phyloP scores from a whole-genome alignment of 2,113 vertebrate species.

The Sminthopsis crassicaudata region DNA sequence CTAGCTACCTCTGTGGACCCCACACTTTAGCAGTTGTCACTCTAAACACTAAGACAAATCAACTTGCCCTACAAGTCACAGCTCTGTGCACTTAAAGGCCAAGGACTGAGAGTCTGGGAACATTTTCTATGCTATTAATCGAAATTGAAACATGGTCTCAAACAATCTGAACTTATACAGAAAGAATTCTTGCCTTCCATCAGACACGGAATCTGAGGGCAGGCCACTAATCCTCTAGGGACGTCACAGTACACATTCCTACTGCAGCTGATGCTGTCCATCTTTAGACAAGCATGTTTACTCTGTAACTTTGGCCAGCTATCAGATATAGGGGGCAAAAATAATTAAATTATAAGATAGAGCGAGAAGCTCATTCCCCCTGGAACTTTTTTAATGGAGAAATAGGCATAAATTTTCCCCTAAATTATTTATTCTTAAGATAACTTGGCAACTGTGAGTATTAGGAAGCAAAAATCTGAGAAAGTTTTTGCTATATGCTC shows the following conservation, averaged over 20 bases:
- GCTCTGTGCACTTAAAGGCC: constrained; percentile 30
- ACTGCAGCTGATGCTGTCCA: constrained; percentile 88
- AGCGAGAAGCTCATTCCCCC: constrained; percentile 3
- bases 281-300: constrained; percentile 77
- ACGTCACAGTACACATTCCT: constrained; percentile 83
- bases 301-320: constrained; percentile 70
- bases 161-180: not conserved
- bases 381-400: constrained; percentile 42
- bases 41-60: constrained; percentile 49
- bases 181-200: constrained; percentile 84
- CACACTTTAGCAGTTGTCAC: not conserved
- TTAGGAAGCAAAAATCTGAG: constrained; percentile 26
- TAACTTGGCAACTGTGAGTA: not conserved
- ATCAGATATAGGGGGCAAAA: constrained; percentile 53
- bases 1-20: not conserved
- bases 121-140: constrained; percentile 52
- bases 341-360: constrained; percentile 35
- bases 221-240: constrained; percentile 69
- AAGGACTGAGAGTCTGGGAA: not conserved
- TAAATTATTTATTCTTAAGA: constrained; percentile 38
- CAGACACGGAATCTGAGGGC: constrained; percentile 82
- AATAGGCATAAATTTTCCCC: constrained; percentile 6
- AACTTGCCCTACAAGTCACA: constrained; percentile 48
- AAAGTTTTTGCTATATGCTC: constrained; percentile 37
- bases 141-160: constrained; percentile 39